phyloP scores from a whole-genome alignment of 2,113 vertebrate species.

The Mastomys natalensis region DNA sequence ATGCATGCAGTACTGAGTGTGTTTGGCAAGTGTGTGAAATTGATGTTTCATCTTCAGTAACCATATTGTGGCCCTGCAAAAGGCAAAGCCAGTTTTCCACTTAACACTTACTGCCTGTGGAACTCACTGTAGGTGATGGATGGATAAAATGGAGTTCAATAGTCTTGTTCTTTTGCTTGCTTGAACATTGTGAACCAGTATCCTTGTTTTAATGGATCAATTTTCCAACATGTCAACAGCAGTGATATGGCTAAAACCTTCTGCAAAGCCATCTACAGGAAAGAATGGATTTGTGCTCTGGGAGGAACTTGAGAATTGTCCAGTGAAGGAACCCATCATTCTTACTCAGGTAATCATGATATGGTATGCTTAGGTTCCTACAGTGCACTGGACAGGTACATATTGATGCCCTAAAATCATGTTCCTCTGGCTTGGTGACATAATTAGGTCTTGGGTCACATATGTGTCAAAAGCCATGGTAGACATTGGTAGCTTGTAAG shows the following conservation, averaged over 20 bases:
- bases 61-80: conserved; percentile 19
- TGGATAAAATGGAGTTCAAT: neutral
- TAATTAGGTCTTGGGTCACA: too few species aligned
- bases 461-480: too few species aligned
- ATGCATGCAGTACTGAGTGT: conserved; percentile 74
- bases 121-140: neutral
- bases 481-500: too few species aligned
- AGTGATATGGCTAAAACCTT: conserved; percentile 91
- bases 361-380: too few species aligned
- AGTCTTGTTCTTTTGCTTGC: neutral
- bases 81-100: neutral
- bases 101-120: conserved; percentile 37
- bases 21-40: conserved; percentile 65
- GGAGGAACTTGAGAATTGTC: conserved; percentile 96
- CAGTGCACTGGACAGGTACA: too few species aligned
- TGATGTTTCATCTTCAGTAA: conserved; percentile 34
- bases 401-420: too few species aligned
- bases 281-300: conserved; percentile 95
- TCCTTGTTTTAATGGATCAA: conserved; percentile 85
- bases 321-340: too few species aligned
- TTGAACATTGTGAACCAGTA: conserved; percentile 29
- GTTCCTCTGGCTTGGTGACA: too few species aligned
- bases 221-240: conserved; percentile 93
- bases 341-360: too few species aligned
- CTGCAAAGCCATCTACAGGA: conserved; percentile 94